Evolutionary conservation across 2,888 invertebrate genomes (phyloP).

Genomic region (Apamea monoglypha): DNA sequence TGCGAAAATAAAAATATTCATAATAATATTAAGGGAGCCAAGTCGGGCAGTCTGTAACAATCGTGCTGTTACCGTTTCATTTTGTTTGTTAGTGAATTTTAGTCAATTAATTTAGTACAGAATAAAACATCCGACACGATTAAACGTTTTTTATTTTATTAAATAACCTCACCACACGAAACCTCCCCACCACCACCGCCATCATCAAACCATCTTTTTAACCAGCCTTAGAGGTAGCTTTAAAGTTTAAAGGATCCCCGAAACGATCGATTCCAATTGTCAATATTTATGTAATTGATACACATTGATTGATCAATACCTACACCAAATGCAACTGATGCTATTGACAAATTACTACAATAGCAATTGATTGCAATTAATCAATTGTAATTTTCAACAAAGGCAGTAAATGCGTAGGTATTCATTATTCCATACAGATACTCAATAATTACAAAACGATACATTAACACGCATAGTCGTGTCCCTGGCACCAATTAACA

Average conservation of each 20-base stretch:
- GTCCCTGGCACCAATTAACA: conserved; percentile 36
- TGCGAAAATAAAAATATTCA: conserved; percentile 64
- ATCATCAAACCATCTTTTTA: not conserved
- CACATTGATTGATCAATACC: too few species aligned
- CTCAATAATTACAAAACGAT: conserved; percentile 20
- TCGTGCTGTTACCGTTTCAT: conserved; percentile 56
- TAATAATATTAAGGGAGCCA: conserved; percentile 26
- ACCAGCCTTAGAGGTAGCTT: not conserved
- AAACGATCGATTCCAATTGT: too few species aligned
- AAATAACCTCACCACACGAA: not conserved
- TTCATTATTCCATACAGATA: conserved; percentile 3
- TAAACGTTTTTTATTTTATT: conserved; percentile 39
- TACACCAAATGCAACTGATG: too few species aligned
- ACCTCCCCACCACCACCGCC: not conserved
- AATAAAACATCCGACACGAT: conserved; percentile 84
- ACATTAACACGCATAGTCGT: conserved; percentile 32
- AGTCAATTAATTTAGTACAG: conserved; percentile 85
- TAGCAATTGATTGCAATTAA: too few species aligned
- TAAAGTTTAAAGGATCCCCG: not conserved
- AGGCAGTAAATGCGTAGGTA: conserved; percentile 6
- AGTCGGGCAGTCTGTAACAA: conserved; percentile 46
- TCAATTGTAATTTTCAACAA: conserved; percentile 24
- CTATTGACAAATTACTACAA: too few species aligned
- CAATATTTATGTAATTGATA: too few species aligned
- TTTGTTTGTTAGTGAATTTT: conserved; percentile 80